Evolutionary conservation across 2,113 vertebrate species (phyloP).

Genomic region (Myotis lucifugus): DNA sequence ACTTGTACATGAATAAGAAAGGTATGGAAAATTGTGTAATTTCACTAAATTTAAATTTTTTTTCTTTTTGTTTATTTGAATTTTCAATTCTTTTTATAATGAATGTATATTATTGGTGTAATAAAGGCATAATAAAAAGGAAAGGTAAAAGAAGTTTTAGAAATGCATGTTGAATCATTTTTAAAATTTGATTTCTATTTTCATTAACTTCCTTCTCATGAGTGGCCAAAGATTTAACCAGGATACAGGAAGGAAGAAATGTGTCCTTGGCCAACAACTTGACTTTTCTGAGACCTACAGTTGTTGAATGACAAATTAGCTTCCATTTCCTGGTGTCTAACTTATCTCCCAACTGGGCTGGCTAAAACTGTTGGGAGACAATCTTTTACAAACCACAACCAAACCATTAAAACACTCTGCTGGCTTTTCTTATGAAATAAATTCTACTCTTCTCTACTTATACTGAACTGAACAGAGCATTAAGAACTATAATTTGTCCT

Average conservation of each 20-base stretch:
- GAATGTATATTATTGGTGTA: neutral
- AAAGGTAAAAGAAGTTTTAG: neutral
- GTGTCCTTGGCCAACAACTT: neutral
- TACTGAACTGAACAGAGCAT: neutral
- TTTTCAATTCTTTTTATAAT: constrained; percentile 16
- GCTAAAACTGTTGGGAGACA: neutral
- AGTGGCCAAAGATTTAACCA: neutral
- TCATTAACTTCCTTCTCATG: constrained; percentile 5
- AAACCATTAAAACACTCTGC: neutral
- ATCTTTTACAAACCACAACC: neutral
- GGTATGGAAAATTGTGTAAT: neutral
- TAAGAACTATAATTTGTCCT: neutral
- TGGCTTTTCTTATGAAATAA: neutral
- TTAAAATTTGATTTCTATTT: constrained; percentile 42
- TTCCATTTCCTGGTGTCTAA: neutral
- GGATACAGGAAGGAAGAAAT: constrained; percentile 20
- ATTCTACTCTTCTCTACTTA: neutral
- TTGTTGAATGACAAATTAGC: neutral
- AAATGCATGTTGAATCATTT: neutral
- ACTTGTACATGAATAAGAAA: neutral
- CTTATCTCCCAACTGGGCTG: neutral
- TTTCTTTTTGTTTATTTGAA: neutral
- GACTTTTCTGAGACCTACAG: neutral
- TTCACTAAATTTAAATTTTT: neutral
- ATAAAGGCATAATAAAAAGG: neutral